Evolutionary conservation across 2,797 vertebrate genomes (phyloP).

Genomic region (Hippoglossus hippoglossus): DNA sequence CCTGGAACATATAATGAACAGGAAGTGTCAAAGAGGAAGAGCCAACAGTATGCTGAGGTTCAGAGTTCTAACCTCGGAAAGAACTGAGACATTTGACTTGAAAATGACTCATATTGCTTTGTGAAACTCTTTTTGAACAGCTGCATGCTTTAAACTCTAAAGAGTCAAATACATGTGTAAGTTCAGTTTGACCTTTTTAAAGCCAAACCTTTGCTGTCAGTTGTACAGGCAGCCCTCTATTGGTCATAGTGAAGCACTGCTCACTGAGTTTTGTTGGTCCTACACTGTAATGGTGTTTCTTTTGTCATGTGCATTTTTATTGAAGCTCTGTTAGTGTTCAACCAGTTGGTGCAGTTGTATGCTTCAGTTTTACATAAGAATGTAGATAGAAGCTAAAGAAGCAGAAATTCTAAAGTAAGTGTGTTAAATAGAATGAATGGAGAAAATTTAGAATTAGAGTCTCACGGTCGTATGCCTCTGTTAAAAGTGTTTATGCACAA

Average conservation of each 20-base stretch:
- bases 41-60: constrained; percentile 57
- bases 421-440: not conserved
- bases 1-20: constrained; percentile 84
- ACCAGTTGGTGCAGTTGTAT: not conserved
- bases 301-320: not conserved
- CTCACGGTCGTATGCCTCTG: no score
- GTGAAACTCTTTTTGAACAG: constrained; percentile 11
- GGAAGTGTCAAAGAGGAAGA: constrained; percentile 85
- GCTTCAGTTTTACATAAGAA: not conserved
- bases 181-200: not conserved
- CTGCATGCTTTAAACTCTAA: not conserved
- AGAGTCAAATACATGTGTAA: not conserved
- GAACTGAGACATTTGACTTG: constrained; percentile 8
- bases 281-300: not conserved
- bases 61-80: constrained; percentile 54
- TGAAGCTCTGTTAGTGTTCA: not conserved
- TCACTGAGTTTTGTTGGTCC: not conserved
- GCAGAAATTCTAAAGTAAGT: not conserved
- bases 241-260: constrained; percentile 40
- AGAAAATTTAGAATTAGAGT: no score
- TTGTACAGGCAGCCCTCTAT: constrained; percentile 54
- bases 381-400: not conserved
- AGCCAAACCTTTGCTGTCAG: not conserved
- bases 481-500: no score
- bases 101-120: constrained; percentile 25